Evolutionary conservation across 2,888 invertebrate species (phyloP), one percentile per base, ranked within the genome.

Genomic region (Drosophila vallismaia): DNA sequence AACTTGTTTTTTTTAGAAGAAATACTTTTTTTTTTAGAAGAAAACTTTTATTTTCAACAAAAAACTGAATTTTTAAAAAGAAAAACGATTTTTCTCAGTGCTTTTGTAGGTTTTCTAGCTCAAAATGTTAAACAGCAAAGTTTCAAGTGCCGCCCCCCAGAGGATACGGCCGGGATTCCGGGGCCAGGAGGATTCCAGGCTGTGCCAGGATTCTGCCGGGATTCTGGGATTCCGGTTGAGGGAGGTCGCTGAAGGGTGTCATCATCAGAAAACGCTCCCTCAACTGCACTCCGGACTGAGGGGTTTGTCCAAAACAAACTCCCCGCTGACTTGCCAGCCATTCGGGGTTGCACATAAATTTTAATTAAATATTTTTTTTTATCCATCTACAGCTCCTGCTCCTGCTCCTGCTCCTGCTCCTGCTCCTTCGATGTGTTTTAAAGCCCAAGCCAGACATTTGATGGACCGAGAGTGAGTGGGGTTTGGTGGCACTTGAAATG

Each of bases 291-390:
- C 24, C 19, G 19, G 19, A 19, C 19, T 19, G 19, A 19, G 19
- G 19, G 19, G 77, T 42, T 74, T 67, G 57, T 33, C 33, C 38
- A 28, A 42, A 42, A 42, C 40, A 19, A 42, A 42, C 40, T 19
- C 40, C 44, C 70, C 75, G 77, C 75, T 63, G 69, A 42, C 48
- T 59, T 36, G 36, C 36, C 36, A 12, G 36, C 36, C 36, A 12
- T 55, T 26, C 44, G 70, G 81, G 82, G 75, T 84, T 77, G 83
- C 56, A 71, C 82, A 84, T 86, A 84, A 86, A 85, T 84, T 84
- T 84, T 84, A 84, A 84, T 84, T 86, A 84, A 84, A 84, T 85
- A 84, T 86, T 86, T 86, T 77, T 74, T 67, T 68, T 24, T 24
- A 14, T 19, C 40, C 52, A 56, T 56, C 73, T 52, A 33, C 9